A percentile compares a stretch with the other conserved stretches of the same genome.
These are phyloP conservation scores for Coreoperca whiteheadi DNA, from an alignment of 2,113 vertebrate species.

Conservation along the genomic window DNA sequence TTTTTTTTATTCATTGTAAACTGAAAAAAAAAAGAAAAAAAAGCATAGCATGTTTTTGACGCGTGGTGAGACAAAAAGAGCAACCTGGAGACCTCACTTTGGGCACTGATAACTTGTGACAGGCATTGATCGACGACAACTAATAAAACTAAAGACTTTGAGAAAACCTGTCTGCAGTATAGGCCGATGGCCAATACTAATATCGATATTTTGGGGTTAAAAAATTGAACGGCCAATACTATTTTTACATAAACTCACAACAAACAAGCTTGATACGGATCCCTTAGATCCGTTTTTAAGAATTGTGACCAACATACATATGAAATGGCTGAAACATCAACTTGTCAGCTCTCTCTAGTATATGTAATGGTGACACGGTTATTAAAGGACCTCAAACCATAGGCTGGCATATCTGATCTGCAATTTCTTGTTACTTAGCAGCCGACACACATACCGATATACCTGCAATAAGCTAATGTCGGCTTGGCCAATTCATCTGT, in stretches of 20 bases:
- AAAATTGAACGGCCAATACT: neutral
- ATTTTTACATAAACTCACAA: neutral
- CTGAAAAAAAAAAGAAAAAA: neutral
- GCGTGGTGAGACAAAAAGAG: neutral
- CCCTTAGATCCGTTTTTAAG: neutral
- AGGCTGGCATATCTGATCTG: neutral
- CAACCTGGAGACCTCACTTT: neutral
- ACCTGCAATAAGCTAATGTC: neutral
- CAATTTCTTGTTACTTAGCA: neutral
- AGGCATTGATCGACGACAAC: neutral
- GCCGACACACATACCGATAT: neutral
- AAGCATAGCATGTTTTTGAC: neutral
- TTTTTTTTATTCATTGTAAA: neutral
- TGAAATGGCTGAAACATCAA: neutral
- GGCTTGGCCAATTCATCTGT: neutral
- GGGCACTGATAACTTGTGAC: neutral
- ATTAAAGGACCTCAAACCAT: neutral
- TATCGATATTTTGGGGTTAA: neutral
- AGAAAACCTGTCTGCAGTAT: neutral
- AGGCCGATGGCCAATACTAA: neutral
- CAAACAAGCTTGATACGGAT: neutral
- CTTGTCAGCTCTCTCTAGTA: neutral
- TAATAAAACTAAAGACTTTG: neutral
- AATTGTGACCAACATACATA: neutral
- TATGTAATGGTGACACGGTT: neutral